Percentiles rank a stretch among this genome's conserved stretches.
Conservation (phyloP, 2,797 vertebrate species). For the Dicrostonyx torquatus region DNA sequence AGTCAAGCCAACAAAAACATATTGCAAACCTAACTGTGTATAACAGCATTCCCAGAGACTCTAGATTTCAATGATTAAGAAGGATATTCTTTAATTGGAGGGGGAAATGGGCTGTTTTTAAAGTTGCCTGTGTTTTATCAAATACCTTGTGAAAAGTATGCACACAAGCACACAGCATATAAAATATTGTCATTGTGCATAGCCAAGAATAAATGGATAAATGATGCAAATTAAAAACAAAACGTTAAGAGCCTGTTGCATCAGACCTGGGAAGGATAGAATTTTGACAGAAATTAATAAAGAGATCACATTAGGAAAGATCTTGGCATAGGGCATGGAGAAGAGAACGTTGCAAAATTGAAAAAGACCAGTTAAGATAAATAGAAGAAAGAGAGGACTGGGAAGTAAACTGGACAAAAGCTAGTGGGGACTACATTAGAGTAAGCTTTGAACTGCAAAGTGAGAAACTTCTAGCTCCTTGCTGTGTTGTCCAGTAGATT, state of each 20-base stretch:
- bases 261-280: conserved; percentile 22
- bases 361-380: neutral
- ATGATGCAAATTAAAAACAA: conserved; percentile 29
- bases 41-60: conserved; percentile 49
- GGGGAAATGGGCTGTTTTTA: neutral
- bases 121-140: conserved; percentile 59
- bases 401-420: conserved; percentile 7
- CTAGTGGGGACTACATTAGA: neutral
- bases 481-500: conserved; percentile 23
- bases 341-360: neutral
- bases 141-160: conserved; percentile 17
- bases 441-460: conserved; percentile 13
- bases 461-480: conserved; percentile 9
- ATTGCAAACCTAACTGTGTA: conserved; percentile 51
- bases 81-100: conserved; percentile 19
- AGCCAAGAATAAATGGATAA: conserved; percentile 21
- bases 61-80: conserved; percentile 49
- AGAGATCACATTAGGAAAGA: neutral
- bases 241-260: neutral
- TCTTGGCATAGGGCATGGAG: neutral
- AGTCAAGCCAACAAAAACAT: conserved; percentile 10
- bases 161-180: neutral
- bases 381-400: conserved; percentile 14
- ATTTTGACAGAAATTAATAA: conserved; percentile 29
- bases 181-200: conserved; percentile 26